phyloP scores from a whole-genome alignment of 1,140 invertebrate species.

The Aethina tumida region DNA sequence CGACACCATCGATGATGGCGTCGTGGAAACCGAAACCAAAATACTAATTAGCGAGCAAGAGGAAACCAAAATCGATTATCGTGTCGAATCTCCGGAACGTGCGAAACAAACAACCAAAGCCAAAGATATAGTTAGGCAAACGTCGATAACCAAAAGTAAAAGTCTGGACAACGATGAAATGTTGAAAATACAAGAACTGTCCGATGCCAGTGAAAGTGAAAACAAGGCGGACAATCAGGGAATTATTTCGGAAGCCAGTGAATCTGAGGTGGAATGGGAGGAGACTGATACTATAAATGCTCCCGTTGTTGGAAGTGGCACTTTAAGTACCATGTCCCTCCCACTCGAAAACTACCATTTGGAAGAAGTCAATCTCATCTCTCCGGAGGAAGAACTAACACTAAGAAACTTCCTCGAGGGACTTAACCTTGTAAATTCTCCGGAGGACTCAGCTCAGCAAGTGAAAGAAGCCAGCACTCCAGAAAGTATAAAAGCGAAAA shows the following conservation, averaged over 20 bases:
- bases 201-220: constrained; percentile 31
- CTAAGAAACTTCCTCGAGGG: constrained; percentile 47
- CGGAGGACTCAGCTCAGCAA: constrained; percentile 24
- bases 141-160: constrained; percentile 39
- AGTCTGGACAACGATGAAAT: constrained; percentile 46
- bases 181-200: constrained; percentile 41
- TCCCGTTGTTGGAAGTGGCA: neutral
- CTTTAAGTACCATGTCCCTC: constrained; percentile 23
- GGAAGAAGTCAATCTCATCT: constrained; percentile 28
- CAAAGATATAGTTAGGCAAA: constrained; percentile 13
- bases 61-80: constrained; percentile 14
- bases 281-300: constrained; percentile 14
- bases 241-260: constrained; percentile 42
- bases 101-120: constrained; percentile 29
- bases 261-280: constrained; percentile 42
- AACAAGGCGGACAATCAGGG: constrained; percentile 33
- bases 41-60: constrained; percentile 16
- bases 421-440: constrained; percentile 42
- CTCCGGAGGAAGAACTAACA: constrained; percentile 39
- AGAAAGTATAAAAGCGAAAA: constrained; percentile 29
- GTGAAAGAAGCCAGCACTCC: constrained; percentile 19
- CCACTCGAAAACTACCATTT: constrained; percentile 27
- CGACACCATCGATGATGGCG: too few relatives aligned
- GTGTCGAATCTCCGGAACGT: constrained; percentile 42
- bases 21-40: too few relatives aligned